Evolutionary conservation across 1,140 invertebrate genomes (phyloP).

Genomic region (Vollenhovia emeryi): DNA sequence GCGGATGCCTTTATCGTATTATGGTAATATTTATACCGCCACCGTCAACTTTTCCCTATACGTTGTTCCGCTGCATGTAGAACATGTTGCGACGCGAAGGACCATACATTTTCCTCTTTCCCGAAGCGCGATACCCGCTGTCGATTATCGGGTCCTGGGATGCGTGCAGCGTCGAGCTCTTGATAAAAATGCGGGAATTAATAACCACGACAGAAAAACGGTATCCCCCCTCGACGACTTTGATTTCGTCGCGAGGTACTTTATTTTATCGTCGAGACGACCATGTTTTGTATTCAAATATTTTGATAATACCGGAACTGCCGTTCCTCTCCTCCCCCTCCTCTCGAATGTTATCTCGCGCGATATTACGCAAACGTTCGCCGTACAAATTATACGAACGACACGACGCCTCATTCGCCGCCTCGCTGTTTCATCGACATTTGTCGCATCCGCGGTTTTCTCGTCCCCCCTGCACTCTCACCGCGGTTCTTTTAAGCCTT

Average conservation of each 20-base stretch:
- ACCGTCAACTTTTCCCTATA: slow-evolving; percentile 29
- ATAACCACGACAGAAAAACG: neutral
- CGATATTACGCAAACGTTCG: slow-evolving; percentile 35
- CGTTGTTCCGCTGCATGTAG: neutral
- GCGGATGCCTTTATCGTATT: slow-evolving; percentile 60
- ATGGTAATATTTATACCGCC: slow-evolving; percentile 59
- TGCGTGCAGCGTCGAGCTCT: neutral
- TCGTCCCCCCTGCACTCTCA: no score
- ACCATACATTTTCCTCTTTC: neutral
- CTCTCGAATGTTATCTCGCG: slow-evolving; percentile 9
- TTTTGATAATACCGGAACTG: neutral
- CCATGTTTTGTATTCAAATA: slow-evolving; percentile 38
- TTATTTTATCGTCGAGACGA: neutral
- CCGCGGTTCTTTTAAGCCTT: neutral
- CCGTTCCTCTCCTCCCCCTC: neutral
- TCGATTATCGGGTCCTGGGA: neutral
- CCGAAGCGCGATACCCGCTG: neutral
- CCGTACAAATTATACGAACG: slow-evolving; percentile 16
- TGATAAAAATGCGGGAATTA: neutral
- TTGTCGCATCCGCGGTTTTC: neutral
- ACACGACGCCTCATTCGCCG: neutral
- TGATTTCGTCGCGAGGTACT: slow-evolving; percentile 20
- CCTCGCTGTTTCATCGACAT: neutral
- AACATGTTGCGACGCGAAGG: slow-evolving; percentile 5
- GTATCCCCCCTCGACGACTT: neutral